phyloP scores from a whole-genome alignment of 2,888 invertebrate species.

The Aspidapion aeneum region DNA sequence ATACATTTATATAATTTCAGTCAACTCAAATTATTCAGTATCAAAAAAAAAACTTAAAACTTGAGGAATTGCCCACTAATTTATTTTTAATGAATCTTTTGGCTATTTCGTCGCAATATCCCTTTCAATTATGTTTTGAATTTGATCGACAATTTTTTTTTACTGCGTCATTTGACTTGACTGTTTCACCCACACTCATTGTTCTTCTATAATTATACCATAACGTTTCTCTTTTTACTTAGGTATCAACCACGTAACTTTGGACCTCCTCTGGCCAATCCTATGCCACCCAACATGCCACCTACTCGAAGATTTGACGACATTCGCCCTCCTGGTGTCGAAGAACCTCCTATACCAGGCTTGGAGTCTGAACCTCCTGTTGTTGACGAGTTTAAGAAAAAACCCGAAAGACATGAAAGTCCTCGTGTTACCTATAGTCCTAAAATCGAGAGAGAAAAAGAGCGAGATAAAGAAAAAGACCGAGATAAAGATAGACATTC shows the following conservation, averaged over 20 bases:
- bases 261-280: constrained; percentile 29
- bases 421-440: constrained; percentile 13
- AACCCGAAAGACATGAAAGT: constrained; percentile 15
- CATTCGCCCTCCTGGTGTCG: constrained; percentile 42
- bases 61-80: too few species aligned
- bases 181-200: too few species aligned
- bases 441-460: constrained; percentile 24
- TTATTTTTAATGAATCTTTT: too few species aligned
- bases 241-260: constrained; percentile 29
- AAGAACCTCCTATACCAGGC: constrained; percentile 60
- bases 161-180: too few species aligned
- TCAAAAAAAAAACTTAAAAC: too few species aligned
- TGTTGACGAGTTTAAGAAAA: constrained; percentile 25
- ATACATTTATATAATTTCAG: too few species aligned
- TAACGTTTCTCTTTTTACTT: constrained; percentile 17
- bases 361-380: constrained; percentile 52
- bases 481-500: constrained; percentile 27
- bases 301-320: constrained; percentile 31
- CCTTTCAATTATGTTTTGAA: too few species aligned
- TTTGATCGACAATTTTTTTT: too few species aligned
- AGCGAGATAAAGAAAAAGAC: constrained; percentile 16
- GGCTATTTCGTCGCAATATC: too few species aligned
- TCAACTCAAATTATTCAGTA: too few species aligned
- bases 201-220: too few species aligned
- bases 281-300: constrained; percentile 30